Evolutionary conservation across 2,797 vertebrate genomes (phyloP).

Genomic region (Balearica regulorum): DNA sequence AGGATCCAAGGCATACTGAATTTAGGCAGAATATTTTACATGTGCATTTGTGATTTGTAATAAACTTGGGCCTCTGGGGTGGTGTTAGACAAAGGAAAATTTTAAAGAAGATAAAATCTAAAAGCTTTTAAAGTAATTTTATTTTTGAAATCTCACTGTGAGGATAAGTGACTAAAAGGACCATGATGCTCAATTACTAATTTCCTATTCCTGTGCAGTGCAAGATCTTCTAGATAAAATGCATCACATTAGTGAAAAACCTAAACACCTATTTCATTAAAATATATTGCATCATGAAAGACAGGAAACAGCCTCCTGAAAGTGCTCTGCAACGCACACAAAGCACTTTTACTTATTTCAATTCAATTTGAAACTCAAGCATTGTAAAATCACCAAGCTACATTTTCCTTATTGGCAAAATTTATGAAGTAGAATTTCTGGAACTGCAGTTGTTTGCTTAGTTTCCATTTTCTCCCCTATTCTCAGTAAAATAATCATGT

Average conservation of each 20-base stretch:
- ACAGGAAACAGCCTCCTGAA: not conserved
- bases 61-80: not conserved
- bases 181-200: not conserved
- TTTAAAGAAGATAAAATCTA: not conserved
- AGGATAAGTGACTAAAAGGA: not conserved
- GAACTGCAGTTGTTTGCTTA: slow-evolving; percentile 37
- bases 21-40: not conserved
- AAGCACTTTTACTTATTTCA: slow-evolving; percentile 24
- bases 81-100: not conserved
- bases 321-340: not conserved
- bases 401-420: slow-evolving; percentile 52
- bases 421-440: slow-evolving; percentile 58
- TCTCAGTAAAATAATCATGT: slow-evolving; percentile 37
- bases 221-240: not conserved
- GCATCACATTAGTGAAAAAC: not conserved
- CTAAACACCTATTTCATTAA: slow-evolving; percentile 23
- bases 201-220: not conserved
- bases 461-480: slow-evolving; percentile 14
- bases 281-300: not conserved
- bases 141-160: not conserved
- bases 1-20: not conserved
- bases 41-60: not conserved
- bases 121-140: not conserved
- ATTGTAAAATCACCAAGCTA: not conserved
- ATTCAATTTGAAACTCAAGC: slow-evolving; percentile 3